phyloP scores from a whole-genome alignment of 2,797 vertebrate species.

The Bryconaethiops microstoma region DNA sequence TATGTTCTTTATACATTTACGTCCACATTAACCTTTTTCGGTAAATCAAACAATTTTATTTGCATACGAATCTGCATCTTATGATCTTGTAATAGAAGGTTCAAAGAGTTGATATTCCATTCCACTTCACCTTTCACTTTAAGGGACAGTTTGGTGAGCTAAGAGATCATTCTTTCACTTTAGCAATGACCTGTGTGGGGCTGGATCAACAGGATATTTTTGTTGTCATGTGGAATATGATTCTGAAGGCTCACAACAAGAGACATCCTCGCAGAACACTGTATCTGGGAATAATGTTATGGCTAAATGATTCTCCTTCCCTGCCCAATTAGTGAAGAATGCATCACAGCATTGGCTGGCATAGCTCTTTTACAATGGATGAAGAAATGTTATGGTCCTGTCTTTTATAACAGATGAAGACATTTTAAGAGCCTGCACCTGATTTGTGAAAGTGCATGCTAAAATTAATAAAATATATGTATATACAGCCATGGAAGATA shows the following conservation, averaged over 20 bases:
- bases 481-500: no score
- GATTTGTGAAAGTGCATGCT: no score
- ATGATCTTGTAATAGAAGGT: background rate
- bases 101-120: background rate
- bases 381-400: background rate
- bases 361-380: background rate
- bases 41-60: background rate
- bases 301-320: slow-evolving; percentile 3
- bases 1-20: no score
- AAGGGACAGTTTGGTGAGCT: background rate
- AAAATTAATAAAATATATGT: no score
- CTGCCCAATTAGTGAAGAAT: background rate
- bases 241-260: no score
- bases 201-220: background rate
- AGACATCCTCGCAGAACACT: background rate
- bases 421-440: no score
- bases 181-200: background rate
- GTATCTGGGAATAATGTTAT: background rate
- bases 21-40: background rate
- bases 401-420: no score
- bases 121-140: background rate
- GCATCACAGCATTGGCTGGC: background rate
- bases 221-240: background rate
- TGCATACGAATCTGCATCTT: background rate
- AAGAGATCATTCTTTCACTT: background rate